Conservation (phyloP, 1,140 invertebrate species). For the Drosophila erecta region DNA sequence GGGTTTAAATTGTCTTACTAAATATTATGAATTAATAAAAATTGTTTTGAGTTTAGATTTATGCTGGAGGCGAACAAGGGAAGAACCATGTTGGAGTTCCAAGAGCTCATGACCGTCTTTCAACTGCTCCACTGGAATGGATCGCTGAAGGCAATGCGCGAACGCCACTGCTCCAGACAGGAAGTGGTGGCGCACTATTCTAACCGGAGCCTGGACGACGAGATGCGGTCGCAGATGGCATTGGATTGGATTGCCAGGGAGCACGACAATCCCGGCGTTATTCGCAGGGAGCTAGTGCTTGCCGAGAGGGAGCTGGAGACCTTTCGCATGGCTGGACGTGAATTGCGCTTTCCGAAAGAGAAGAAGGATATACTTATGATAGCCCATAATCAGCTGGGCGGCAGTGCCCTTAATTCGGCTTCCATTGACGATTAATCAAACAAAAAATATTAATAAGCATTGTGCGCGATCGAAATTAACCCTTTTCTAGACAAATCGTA, state of each 20-base stretch:
- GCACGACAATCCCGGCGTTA: constrained; percentile 92
- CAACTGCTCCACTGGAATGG: constrained; percentile 98
- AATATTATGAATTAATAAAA: no score
- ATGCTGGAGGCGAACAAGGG: constrained; percentile 97
- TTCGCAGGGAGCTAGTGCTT: constrained; percentile 91
- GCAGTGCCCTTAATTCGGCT: constrained; percentile 85
- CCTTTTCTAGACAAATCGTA: constrained; percentile 36
- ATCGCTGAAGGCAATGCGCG: constrained; percentile 95
- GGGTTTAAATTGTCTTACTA: no score
- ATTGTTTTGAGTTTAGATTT: constrained; percentile 86
- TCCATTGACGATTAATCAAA: constrained; percentile 72
- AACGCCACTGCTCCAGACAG: constrained; percentile 96
- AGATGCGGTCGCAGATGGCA: constrained; percentile 98
- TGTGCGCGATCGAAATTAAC: constrained; percentile 18
- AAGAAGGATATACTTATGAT: constrained; percentile 97
- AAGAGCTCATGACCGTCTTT: constrained; percentile 98
- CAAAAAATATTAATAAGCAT: constrained; percentile 2
- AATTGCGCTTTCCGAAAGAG: constrained; percentile 97
- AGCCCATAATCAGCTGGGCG: constrained; percentile 91
- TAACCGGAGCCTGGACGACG: constrained; percentile 94
- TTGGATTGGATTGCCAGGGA: constrained; percentile 97
- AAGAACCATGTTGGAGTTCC: constrained; percentile 97
- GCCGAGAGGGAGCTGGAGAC: constrained; percentile 95
- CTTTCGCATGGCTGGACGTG: constrained; percentile 94
- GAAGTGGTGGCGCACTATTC: constrained; percentile 98